A percentile compares a stretch with the other conserved stretches of the same genome.
Conservation (phyloP, 2,113 vertebrate genomes). For the Pontoporia blainvillei region DNA sequence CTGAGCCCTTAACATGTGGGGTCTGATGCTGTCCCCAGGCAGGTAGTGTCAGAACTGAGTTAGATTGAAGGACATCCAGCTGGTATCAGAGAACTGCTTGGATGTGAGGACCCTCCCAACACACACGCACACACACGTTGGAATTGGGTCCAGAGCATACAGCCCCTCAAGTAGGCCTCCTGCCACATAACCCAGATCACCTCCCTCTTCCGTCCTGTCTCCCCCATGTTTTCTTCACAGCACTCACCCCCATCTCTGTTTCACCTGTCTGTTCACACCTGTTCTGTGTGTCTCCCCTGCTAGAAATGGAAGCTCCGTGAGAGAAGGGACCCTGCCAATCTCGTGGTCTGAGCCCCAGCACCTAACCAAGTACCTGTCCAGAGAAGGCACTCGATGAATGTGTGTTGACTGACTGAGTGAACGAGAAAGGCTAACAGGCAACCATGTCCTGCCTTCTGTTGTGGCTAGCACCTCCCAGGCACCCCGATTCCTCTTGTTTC, state of each 20-base stretch:
- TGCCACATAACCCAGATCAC: no score
- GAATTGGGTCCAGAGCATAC: no score
- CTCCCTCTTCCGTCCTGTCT: neutral
- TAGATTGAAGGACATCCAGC: no score
- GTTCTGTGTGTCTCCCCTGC: neutral
- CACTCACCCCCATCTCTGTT: neutral
- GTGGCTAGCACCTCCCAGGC: neutral
- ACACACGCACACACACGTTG: no score
- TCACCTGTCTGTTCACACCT: neutral
- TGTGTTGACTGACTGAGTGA: neutral
- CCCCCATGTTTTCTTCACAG: neutral
- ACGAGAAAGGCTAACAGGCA: neutral
- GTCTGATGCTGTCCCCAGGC: no score
- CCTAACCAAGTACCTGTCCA: rapidly evolving
- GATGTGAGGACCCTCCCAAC: no score
- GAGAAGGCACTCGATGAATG: neutral
- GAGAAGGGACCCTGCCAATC: neutral
- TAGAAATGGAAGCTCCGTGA: neutral
- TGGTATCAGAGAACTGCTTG: no score
- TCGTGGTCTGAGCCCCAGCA: neutral
- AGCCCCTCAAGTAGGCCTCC: neutral
- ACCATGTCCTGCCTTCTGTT: no score
- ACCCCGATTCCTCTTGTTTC: neutral
- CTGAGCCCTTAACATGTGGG: no score
- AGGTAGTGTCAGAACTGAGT: no score